phyloP scores from a whole-genome alignment of 2,888 invertebrate genomes.

The Pantelozetes paolii region DNA sequence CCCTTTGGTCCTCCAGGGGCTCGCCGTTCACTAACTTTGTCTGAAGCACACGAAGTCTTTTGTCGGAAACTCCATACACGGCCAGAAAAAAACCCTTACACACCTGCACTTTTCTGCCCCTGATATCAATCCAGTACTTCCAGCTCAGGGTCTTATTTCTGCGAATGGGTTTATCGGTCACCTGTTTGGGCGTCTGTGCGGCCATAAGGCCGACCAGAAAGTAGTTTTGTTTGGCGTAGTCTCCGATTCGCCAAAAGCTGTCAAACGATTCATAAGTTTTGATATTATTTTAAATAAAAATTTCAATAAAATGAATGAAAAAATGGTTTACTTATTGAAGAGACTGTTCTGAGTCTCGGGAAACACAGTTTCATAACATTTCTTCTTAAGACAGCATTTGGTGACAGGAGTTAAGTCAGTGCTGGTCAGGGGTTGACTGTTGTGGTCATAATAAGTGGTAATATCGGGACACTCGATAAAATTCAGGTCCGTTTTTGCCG shows the following conservation, averaged over 20 bases:
- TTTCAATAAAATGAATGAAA: background rate
- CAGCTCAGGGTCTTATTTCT: conserved; percentile 28
- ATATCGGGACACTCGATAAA: background rate
- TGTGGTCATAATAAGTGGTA: background rate
- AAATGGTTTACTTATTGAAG: conserved; percentile 17
- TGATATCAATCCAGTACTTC: conserved; percentile 33
- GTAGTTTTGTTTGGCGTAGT: conserved; percentile 35
- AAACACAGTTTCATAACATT: conserved; percentile 19
- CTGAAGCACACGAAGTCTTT: conserved; percentile 26
- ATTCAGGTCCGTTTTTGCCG: no score
- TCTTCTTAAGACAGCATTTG: conserved; percentile 34
- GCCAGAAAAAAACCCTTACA: conserved; percentile 34
- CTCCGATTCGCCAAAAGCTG: conserved; percentile 34
- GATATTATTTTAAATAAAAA: background rate
- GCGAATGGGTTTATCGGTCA: background rate
- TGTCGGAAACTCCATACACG: conserved; percentile 33
- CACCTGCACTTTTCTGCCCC: conserved; percentile 14
- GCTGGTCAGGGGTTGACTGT: background rate
- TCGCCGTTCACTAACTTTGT: conserved; percentile 33
- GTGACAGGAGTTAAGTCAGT: conserved; percentile 13
- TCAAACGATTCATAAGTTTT: background rate
- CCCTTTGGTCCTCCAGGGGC: conserved; percentile 26
- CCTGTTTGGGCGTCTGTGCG: conserved; percentile 15
- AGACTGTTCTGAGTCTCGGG: conserved; percentile 9
- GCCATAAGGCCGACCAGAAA: conserved; percentile 25